These are phyloP conservation scores for Dunckerocampus dactyliophorus DNA, from an alignment of 2,113 vertebrate species.

Conservation along the genomic window DNA sequence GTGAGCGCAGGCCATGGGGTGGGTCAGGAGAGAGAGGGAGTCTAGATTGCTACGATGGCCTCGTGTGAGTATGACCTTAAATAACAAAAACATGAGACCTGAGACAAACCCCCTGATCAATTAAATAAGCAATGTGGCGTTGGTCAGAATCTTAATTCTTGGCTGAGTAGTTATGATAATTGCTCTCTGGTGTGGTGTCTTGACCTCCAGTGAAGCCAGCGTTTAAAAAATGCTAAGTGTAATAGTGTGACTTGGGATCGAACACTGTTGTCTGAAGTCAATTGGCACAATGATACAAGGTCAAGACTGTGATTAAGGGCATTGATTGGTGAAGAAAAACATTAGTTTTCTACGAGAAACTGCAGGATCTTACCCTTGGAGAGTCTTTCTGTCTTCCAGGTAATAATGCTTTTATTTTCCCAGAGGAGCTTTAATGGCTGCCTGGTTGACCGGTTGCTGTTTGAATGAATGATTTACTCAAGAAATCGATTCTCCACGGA, in stretches of 20 bases:
- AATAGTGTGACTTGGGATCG: neutral
- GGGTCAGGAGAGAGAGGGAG: too few relatives aligned
- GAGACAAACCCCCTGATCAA: too few relatives aligned
- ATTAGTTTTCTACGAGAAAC: neutral
- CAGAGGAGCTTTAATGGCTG: conserved; percentile 15
- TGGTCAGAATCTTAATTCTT: neutral
- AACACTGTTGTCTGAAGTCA: conserved; percentile 11
- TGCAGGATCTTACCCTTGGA: neutral
- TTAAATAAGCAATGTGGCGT: too few relatives aligned
- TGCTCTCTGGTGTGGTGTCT: neutral
- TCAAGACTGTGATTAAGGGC: conserved; percentile 7
- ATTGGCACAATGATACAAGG: neutral
- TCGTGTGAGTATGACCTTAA: too few relatives aligned
- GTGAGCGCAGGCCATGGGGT: too few relatives aligned
- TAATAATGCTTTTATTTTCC: conserved; percentile 25
- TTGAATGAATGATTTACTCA: conserved; percentile 24
- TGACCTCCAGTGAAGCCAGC: neutral
- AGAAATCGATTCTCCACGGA: conserved; percentile 12
- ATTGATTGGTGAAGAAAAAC: conserved; percentile 12
- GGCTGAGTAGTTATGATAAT: neutral
- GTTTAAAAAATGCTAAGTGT: neutral
- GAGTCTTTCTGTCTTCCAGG: conserved; percentile 21
- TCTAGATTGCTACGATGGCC: too few relatives aligned
- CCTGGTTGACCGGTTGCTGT: conserved; percentile 10
- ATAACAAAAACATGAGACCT: too few relatives aligned